Conservation (phyloP, 2,113 vertebrate genomes). For the Vimba vimba region DNA sequence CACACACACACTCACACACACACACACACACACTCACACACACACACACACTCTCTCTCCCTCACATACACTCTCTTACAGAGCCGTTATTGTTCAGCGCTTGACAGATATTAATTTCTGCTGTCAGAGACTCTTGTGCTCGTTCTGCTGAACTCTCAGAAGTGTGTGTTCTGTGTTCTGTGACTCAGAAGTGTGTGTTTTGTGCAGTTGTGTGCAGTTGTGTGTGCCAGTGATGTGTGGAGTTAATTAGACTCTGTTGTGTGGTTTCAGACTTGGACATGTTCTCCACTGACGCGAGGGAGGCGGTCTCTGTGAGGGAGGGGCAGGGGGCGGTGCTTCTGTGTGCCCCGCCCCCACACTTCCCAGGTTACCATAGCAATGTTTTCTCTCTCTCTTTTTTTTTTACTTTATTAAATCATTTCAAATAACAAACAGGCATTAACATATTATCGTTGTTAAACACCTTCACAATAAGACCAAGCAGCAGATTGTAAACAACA, state of each 20-base stretch:
- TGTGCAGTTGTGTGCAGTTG: background rate
- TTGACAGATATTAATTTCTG: background rate
- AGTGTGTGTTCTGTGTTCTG: background rate
- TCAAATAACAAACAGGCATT: too few species aligned
- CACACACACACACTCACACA: too few species aligned
- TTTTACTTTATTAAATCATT: too few species aligned
- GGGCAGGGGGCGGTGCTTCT: constrained; percentile 92
- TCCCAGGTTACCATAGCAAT: constrained; percentile 82
- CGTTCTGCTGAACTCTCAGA: background rate
- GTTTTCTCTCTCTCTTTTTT: too few species aligned
- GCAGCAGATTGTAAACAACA: too few species aligned
- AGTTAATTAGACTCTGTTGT: background rate
- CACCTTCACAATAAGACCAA: too few species aligned
- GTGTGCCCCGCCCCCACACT: constrained; percentile 89
- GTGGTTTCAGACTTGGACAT: constrained; percentile 85
- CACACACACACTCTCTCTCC: too few species aligned
- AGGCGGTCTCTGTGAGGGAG: constrained; percentile 86
- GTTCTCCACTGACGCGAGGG: constrained; percentile 91
- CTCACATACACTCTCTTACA: background rate
- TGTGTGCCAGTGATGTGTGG: background rate
- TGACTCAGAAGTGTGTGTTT: background rate
- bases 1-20: background rate
- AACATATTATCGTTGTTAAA: too few species aligned
- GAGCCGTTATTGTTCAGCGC: background rate
- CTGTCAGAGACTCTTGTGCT: background rate